Conservation (phyloP, 2,113 vertebrate genomes). For the Puma concolor region DNA sequence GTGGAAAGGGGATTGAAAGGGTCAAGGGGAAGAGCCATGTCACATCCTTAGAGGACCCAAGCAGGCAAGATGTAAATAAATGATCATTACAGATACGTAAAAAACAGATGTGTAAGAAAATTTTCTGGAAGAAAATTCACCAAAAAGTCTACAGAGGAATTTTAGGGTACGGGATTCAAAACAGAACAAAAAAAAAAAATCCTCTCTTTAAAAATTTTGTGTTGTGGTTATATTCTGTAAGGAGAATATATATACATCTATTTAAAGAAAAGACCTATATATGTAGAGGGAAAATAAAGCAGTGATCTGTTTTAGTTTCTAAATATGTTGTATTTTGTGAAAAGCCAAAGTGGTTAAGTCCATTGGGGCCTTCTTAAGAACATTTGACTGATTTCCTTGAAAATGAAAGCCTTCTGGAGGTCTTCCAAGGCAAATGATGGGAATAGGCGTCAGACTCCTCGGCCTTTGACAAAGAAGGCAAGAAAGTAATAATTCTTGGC, state of each 20-base stretch:
- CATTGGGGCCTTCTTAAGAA: conserved; percentile 49
- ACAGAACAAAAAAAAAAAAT: neutral
- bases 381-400: conserved; percentile 30
- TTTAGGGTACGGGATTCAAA: neutral
- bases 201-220: neutral
- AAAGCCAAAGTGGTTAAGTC: conserved; percentile 29
- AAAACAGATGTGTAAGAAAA: conserved; percentile 7
- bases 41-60: neutral
- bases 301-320: conserved; percentile 29
- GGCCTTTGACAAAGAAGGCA: conserved; percentile 15
- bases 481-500: conserved; percentile 2
- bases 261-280: conserved; percentile 14
- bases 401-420: conserved; percentile 54
- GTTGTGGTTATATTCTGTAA: conserved; percentile 1
- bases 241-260: neutral
- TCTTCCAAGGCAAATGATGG: conserved; percentile 41
- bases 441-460: conserved; percentile 6
- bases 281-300: neutral
- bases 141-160: neutral
- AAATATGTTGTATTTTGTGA: neutral
- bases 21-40: conserved; percentile 11
- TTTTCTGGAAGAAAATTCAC: neutral
- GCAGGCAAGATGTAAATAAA: conserved; percentile 12
- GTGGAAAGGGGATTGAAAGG: neutral
- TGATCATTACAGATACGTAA: neutral